Conservation (phyloP, 2,888 invertebrate species). For the Apodemia zela region DNA sequence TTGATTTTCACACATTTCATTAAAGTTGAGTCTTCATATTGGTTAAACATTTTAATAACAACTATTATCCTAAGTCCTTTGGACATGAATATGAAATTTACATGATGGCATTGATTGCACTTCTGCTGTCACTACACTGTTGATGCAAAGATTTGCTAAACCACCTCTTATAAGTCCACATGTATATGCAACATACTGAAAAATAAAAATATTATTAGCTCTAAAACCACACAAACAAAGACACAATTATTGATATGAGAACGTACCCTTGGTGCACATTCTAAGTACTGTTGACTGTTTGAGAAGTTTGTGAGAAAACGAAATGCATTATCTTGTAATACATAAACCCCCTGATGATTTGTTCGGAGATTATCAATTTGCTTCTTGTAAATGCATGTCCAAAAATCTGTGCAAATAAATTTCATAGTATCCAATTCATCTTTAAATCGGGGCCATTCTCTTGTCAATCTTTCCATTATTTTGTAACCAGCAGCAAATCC, state of each 20-base stretch:
- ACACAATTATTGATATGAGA: background rate
- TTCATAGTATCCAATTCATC: constrained; percentile 99
- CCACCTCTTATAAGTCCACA: constrained; percentile 97
- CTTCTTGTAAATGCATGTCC: constrained; percentile 98
- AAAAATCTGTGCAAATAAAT: constrained; percentile 99
- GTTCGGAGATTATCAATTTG: constrained; percentile 98
- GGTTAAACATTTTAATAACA: background rate
- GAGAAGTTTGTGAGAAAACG: constrained; percentile 93
- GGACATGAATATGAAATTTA: constrained; percentile 95
- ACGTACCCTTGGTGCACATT: constrained; percentile 90
- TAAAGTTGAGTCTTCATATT: background rate
- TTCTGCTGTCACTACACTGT: constrained; percentile 97
- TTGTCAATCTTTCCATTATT: constrained; percentile 91
- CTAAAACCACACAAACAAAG: background rate
- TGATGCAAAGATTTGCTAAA: constrained; percentile 95
- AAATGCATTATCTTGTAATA: constrained; percentile 97
- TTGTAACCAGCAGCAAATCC: constrained; percentile 92
- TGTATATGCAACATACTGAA: constrained; percentile 94
- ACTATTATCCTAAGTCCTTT: constrained; percentile 75
- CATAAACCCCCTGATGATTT: constrained; percentile 99
- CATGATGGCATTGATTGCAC: constrained; percentile 95
- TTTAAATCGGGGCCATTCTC: constrained; percentile 95
- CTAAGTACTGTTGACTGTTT: constrained; percentile 93
- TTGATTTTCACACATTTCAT: background rate
- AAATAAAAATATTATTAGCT: constrained; percentile 35